Evolutionary conservation across 1,140 invertebrate genomes (phyloP).

Genomic region (Drosophila persimilis): DNA sequence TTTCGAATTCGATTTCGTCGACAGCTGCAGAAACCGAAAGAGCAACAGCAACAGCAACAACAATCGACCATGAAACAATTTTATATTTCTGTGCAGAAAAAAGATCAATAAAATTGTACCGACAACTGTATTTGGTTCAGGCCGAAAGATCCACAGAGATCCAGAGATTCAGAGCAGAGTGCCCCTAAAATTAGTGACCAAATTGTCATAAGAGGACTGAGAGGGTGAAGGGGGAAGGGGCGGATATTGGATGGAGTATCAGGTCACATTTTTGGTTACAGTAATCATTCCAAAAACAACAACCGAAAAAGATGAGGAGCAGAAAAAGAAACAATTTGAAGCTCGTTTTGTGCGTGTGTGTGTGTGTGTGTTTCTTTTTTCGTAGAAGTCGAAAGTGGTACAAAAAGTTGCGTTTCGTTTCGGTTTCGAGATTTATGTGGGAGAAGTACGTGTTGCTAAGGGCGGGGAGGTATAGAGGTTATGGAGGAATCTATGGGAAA

Average conservation of each 20-base stretch:
- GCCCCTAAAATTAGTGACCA: constrained; percentile 71
- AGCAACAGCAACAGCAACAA: constrained; percentile 16
- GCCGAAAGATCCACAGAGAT: constrained; percentile 6
- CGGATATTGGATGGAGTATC: constrained; percentile 21
- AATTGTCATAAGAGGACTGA: constrained; percentile 63
- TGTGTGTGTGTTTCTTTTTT: constrained; percentile 11
- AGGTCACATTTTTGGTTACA: constrained; percentile 73
- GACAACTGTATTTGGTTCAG: constrained; percentile 75
- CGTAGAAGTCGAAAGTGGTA: constrained; percentile 45
- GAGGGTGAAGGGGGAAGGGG: no score
- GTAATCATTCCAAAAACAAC: constrained; percentile 38
- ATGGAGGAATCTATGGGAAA: constrained; percentile 2
- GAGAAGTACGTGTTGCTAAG: neutral
- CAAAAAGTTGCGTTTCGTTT: constrained; percentile 22
- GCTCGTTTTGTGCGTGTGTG: constrained; percentile 36
- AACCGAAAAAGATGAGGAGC: constrained; percentile 4
- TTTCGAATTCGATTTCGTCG: constrained; percentile 72
- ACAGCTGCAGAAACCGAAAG: neutral
- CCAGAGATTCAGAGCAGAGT: constrained; percentile 1
- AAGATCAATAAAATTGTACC: constrained; percentile 81
- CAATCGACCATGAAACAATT: constrained; percentile 74
- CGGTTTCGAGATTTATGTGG: constrained; percentile 30
- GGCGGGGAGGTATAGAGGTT: constrained; percentile 4
- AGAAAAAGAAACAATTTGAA: constrained; percentile 48
- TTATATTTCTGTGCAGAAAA: constrained; percentile 73